Conservation (phyloP, 2,113 vertebrate species). For the Vulpes vulpes region DNA sequence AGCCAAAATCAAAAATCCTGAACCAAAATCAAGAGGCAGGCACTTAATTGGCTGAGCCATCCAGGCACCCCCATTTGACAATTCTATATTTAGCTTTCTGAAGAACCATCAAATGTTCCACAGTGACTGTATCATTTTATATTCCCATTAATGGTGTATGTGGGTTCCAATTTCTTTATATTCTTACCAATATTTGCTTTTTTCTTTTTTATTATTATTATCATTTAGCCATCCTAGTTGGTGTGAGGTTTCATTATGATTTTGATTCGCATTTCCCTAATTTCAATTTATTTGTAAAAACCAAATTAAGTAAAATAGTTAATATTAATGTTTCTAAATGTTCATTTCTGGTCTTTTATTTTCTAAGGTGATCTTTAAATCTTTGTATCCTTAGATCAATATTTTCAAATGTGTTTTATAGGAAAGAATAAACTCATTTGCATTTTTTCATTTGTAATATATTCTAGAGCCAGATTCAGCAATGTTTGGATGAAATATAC, state of each 20-base stretch:
- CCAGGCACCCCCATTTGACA: neutral
- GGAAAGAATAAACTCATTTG: neutral
- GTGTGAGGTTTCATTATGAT: neutral
- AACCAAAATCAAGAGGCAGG: neutral
- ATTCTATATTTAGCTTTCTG: neutral
- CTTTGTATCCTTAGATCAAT: neutral
- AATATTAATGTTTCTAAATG: neutral
- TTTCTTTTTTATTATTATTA: neutral
- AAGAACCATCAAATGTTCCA: neutral
- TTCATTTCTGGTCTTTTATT: constrained; percentile 10
- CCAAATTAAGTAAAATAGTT: neutral
- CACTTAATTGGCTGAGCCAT: neutral
- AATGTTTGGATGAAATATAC: neutral
- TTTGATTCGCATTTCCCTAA: neutral
- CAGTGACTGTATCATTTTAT: neutral
- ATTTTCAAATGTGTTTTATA: constrained; percentile 36
- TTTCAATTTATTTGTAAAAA: neutral
- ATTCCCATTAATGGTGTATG: neutral
- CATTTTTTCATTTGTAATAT: neutral
- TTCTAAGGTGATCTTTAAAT: neutral
- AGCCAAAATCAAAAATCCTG: neutral
- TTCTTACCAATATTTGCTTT: neutral
- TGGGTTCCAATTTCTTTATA: neutral
- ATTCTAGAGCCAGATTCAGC: neutral
- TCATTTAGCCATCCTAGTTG: neutral